Conservation (phyloP, 23 tunicate species). For the Halocynthia roretzi region DNA sequence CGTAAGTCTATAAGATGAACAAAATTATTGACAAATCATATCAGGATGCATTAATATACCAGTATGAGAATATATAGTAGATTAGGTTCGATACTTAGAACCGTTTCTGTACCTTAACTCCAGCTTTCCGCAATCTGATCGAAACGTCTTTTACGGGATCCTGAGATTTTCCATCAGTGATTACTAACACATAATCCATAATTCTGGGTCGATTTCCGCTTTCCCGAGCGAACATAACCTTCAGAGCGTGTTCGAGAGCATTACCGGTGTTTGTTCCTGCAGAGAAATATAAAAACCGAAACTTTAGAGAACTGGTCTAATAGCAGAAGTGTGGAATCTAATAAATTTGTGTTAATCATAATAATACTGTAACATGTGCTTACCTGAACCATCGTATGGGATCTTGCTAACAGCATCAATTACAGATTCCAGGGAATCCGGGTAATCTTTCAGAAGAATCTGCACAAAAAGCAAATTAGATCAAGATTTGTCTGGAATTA, state of each 20-base stretch:
- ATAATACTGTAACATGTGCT: neutral
- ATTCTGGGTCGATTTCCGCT: too few relatives aligned
- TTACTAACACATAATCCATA: too few relatives aligned
- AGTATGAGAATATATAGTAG: neutral
- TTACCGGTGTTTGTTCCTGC: neutral
- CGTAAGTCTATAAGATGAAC: neutral
- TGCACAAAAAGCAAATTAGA: neutral
- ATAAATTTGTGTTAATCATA: neutral
- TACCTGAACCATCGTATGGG: conserved; percentile 9
- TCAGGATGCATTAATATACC: too few relatives aligned
- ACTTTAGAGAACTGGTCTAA: neutral
- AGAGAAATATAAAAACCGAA: neutral
- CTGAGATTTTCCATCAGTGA: too few relatives aligned
- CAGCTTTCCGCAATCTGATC: too few relatives aligned
- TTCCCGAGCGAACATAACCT: too few relatives aligned
- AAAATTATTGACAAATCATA: neutral
- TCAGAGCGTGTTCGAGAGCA: too few relatives aligned
- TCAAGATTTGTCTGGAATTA: too few relatives aligned
- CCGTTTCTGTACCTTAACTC: too few relatives aligned
- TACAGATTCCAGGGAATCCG: neutral
- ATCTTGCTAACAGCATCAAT: neutral
- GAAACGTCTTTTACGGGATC: too few relatives aligned
- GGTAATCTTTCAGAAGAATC: neutral
- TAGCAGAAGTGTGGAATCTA: neutral
- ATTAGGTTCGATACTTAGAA: too few relatives aligned